Base-by-base conservation (phyloP, 2,113 vertebrate genomes). In the Aix galericulata region DNA sequence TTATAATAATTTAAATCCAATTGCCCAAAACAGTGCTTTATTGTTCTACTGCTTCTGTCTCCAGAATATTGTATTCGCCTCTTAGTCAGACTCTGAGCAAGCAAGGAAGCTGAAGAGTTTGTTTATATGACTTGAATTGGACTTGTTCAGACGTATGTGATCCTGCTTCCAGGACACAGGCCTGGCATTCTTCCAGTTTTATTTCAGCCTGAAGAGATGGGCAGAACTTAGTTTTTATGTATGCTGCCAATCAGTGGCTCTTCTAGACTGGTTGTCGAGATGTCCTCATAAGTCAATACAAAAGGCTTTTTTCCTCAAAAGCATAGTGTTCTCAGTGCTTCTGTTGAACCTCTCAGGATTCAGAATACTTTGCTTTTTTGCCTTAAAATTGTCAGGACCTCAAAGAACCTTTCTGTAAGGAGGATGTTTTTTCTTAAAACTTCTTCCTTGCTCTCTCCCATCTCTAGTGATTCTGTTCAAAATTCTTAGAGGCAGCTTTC, bases 81-180 rank as follows among this genome's bases (percentile, higher is more conserved):
- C 66, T 55, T 64, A 68, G 69, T 78, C 69, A 83, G 46, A 31
- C 38, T 69, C 9, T 55, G 91, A 60, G 50, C 52, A 67, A 46
- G 32, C 22, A 53, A 82, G 32, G 27, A 91, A 31, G 80, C 71
- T 68, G 52, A 94, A 80, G n/a, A 38, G 59, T 84, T 73, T 50
- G 40, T 85, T 64, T 79, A 3, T 82, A 6, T 44, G 36, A 44
- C 73, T 96, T 81, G 80, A 78, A 42, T 27, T 68, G 42, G 58
- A 36, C 82, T 93, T 89, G 64, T 93, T 94, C 62, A 89, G 62
- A 85, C 50, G 73, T 36, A 53, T 50, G 13, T 86, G 93, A 62
- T 90, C 50, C n/a, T 74, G 63, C 77, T 94, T 73, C 91, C 69
- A 62, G 69, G 78, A 91, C 95, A 62, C 1, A 1, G 34, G 11